phyloP scores from a whole-genome alignment of 2,888 invertebrate genomes.

The Drosophila fungiperda region DNA sequence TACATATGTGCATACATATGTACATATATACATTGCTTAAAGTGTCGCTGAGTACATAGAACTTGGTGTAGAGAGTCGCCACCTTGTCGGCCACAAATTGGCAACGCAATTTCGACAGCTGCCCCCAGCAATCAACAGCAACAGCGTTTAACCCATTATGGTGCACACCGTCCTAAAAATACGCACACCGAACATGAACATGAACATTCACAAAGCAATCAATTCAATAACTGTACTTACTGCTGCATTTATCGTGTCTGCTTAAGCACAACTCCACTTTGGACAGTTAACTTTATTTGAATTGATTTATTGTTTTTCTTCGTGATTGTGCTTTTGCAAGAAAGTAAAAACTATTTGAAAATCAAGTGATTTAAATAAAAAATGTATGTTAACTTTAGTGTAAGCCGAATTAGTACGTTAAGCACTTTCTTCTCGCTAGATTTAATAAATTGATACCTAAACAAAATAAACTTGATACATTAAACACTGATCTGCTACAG shows the following conservation, averaged over 20 bases:
- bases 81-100: constrained; percentile 61
- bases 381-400: background rate
- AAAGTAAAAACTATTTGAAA: background rate
- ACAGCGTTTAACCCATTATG: constrained; percentile 53
- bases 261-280: background rate
- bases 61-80: constrained; percentile 7
- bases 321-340: background rate
- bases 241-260: background rate
- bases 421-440: background rate
- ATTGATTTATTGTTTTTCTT: background rate
- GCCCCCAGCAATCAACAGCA: constrained; percentile 55
- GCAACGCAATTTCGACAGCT: constrained; percentile 64
- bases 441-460: background rate
- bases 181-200: background rate
- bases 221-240: constrained; percentile 11
- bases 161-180: constrained; percentile 29
- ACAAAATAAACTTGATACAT: background rate
- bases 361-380: background rate
- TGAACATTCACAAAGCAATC: constrained; percentile 11
- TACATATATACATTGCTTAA: constrained; percentile 4
- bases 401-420: background rate
- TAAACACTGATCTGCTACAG: background rate
- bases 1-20: background rate
- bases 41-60: constrained; percentile 8
- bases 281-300: background rate